phyloP scores from a whole-genome alignment of 2,113 vertebrate genomes.

The Nematolebias whitei region DNA sequence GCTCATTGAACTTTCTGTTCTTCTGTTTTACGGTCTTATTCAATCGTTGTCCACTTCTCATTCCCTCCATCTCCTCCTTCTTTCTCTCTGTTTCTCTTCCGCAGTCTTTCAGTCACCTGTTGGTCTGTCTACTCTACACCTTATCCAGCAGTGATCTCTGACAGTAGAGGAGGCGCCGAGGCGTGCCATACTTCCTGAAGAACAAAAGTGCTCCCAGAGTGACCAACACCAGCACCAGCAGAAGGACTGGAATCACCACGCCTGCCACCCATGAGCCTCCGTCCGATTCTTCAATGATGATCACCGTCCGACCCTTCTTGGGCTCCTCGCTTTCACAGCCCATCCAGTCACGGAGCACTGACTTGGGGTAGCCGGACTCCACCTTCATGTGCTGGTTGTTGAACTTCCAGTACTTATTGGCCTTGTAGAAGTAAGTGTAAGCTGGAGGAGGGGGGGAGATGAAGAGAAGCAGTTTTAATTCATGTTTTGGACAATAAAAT shows the following conservation, averaged over 20 bases:
- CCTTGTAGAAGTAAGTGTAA: slow-evolving; percentile 93
- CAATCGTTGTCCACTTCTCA: slow-evolving; percentile 18
- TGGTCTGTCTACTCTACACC: slow-evolving; percentile 84
- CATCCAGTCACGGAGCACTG: slow-evolving; percentile 88
- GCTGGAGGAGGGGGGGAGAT: slow-evolving; percentile 64
- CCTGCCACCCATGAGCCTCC: slow-evolving; percentile 66
- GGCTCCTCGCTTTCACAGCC: slow-evolving; percentile 82
- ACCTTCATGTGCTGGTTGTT: slow-evolving; percentile 92
- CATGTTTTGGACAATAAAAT: background rate
- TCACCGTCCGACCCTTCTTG: slow-evolving; percentile 78
- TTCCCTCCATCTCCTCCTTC: slow-evolving; percentile 2
- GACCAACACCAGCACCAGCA: slow-evolving; percentile 84
- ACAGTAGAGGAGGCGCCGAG: slow-evolving; percentile 89
- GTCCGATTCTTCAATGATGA: slow-evolving; percentile 80
- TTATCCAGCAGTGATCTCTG: slow-evolving; percentile 93
- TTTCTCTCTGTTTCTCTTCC: slow-evolving; percentile 53
- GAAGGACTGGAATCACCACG: slow-evolving; percentile 85
- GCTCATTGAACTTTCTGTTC: slow-evolving; percentile 3
- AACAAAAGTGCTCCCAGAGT: slow-evolving; percentile 85
- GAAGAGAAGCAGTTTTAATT: background rate
- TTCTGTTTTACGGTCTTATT: slow-evolving; percentile 12
- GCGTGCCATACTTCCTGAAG: slow-evolving; percentile 88
- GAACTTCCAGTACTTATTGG: slow-evolving; percentile 93
- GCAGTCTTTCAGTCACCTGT: slow-evolving; percentile 49
- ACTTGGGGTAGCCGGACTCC: slow-evolving; percentile 90